These are phyloP conservation scores for Diadegma fenestrale DNA, from an alignment of 2,888 invertebrate genomes.

Conservation along the genomic window DNA sequence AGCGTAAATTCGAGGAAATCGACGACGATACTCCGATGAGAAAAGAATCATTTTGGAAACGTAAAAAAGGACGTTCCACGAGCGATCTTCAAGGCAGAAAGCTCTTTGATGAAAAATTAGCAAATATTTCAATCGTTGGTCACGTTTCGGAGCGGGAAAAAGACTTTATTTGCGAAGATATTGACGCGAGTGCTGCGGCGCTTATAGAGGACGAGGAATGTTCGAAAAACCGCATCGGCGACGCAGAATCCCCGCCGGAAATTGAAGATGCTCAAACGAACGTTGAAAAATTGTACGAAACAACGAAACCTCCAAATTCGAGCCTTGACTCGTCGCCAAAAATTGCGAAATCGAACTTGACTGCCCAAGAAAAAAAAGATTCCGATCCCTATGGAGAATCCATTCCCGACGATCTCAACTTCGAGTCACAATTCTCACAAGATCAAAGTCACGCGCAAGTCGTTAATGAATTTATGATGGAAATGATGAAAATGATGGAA, in stretches of 20 bases:
- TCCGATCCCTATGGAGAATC: slow-evolving; percentile 58
- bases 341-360: not conserved
- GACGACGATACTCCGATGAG: slow-evolving; percentile 74
- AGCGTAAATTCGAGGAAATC: slow-evolving; percentile 69
- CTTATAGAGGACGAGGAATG: slow-evolving; percentile 81
- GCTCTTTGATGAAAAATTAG: slow-evolving; percentile 71
- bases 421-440: slow-evolving; percentile 68
- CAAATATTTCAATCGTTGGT: slow-evolving; percentile 12
- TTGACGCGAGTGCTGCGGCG: slow-evolving; percentile 81
- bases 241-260: not conserved
- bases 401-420: slow-evolving; percentile 69
- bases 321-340: too few relatives aligned
- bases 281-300: not conserved
- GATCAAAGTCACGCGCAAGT: slow-evolving; percentile 50
- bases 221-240: slow-evolving; percentile 27
- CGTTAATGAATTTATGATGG: slow-evolving; percentile 56
- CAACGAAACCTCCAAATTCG: too few relatives aligned
- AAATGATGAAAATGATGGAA: slow-evolving; percentile 75
- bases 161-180: slow-evolving; percentile 77
- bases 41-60: slow-evolving; percentile 58
- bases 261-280: not conserved
- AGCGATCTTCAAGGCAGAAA: slow-evolving; percentile 74
- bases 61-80: slow-evolving; percentile 75
- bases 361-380: not conserved
- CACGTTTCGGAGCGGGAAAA: slow-evolving; percentile 19